phyloP scores from a whole-genome alignment of 2,797 vertebrate genomes.

The Caiman crocodilus region DNA sequence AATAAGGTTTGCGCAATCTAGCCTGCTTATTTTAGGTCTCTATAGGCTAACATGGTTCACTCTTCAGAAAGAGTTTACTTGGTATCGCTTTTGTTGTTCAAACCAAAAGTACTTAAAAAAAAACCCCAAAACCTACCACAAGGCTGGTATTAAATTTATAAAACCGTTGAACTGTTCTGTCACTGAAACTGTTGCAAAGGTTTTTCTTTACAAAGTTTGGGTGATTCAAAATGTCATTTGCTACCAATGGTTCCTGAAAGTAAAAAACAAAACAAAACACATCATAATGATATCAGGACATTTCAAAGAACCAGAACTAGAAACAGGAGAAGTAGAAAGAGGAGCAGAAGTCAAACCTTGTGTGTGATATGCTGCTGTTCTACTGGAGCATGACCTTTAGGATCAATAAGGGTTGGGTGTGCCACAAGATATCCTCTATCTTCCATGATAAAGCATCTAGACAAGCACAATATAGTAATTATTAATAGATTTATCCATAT shows the following conservation, averaged over 20 bases:
- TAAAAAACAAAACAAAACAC: not conserved
- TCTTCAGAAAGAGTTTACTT: not conserved
- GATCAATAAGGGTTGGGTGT: constrained; percentile 97
- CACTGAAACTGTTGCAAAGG: constrained; percentile 97
- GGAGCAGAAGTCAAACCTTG: constrained; percentile 85
- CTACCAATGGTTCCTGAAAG: constrained; percentile 93
- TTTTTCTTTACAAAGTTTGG: constrained; percentile 99
- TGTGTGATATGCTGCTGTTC: constrained; percentile 99
- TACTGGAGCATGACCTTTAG: constrained; percentile 96
- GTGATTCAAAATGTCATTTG: constrained; percentile 98
- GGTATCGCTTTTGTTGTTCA: not conserved
- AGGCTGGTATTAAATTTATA: constrained; percentile 99
- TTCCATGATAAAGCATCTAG: constrained; percentile 99
- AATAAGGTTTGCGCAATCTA: not conserved
- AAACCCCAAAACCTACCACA: constrained; percentile 82
- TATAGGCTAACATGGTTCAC: not conserved
- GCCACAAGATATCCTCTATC: constrained; percentile 98
- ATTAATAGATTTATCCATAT: not conserved
- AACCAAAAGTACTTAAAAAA: not conserved
- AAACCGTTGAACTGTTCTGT: constrained; percentile 97
- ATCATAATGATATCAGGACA: not conserved
- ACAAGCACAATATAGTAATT: not conserved
- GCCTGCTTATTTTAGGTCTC: not conserved
- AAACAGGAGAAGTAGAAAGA: accelerated
- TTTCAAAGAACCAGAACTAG: not conserved